Evolutionary conservation across 2,113 vertebrate species (phyloP), one percentile per base, ranked within the genome.

Genomic region (Pan troglodytes): DNA sequence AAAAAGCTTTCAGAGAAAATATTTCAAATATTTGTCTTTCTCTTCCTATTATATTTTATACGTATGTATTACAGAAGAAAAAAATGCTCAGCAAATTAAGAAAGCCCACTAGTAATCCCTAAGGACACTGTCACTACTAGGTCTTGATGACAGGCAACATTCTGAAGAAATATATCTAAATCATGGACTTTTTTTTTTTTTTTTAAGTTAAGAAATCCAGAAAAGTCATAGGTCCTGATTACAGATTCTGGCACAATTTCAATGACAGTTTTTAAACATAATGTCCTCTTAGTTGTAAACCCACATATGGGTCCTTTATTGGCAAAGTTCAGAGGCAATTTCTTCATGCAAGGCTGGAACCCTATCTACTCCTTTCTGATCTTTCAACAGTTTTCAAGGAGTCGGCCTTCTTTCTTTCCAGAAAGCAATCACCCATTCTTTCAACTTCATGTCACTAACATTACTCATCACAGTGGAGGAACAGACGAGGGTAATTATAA

Each of bases 381-480:
- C 97, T 98, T 96, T 95, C 96, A 96, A 90, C 95, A 83, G 90
- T 91, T 96, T 92, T 92, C 57, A 88, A 88, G 72, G 85, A 96
- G 89, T 90, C 72, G 82, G 84, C 68, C 90, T 94, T 72, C 61
- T 52, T 92, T 94, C 90, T 82, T 97, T 95, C 96, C 97, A 95
- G 96, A 96, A 94, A 97, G 96, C 92, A 97, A 96, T 78, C 95
- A 96, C 96, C 96, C 96, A 96, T 78, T 81, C 95, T 96, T 97
- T 96, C 94, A 97, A 88, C 90, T 96, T 73, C 78, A 10, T 96
- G 94, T 96, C 95, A 88, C 78, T 83, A 67, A 90, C 68, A 95
- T 97, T 82, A 94, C 95, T 97, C 97, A 96, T 50, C 76, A 79
- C 25, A 73, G 82, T 50, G 48, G 61, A 87, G 55, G 80, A 87